phyloP scores from a whole-genome alignment of 1,140 invertebrate species.

The Calliopsis andreniformis region DNA sequence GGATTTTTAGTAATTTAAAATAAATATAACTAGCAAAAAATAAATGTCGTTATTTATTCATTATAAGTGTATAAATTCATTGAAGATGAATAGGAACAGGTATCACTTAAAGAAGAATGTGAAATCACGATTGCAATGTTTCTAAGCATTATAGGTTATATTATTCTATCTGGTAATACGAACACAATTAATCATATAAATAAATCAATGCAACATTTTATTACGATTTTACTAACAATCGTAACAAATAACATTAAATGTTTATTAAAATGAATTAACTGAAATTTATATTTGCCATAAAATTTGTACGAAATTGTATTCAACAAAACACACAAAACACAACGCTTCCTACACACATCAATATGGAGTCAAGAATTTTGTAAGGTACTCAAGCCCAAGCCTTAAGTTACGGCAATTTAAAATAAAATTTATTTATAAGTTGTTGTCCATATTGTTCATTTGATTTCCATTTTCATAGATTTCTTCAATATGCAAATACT shows the following conservation, averaged over 20 bases:
- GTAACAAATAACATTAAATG: background rate
- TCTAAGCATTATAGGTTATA: background rate
- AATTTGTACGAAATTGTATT: background rate
- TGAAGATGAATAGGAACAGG: background rate
- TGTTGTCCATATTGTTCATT: no score
- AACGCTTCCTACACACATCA: background rate
- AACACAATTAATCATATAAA: background rate
- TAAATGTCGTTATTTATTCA: no score
- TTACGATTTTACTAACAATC: no score
- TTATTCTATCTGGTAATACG: background rate
- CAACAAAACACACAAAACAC: background rate
- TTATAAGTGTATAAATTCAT: background rate
- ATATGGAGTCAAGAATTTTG: background rate
- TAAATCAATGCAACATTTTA: no score
- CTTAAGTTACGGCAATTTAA: no score
- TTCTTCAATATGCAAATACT: no score
- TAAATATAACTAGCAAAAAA: no score
- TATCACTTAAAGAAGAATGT: background rate
- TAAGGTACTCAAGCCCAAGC: no score
- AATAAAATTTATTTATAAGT: no score
- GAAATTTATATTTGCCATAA: background rate
- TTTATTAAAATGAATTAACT: background rate
- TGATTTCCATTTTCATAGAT: no score
- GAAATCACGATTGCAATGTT: background rate
- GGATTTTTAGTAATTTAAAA: no score